phyloP scores from a whole-genome alignment of 2,797 vertebrate species.

The Sciurus vulgaris region DNA sequence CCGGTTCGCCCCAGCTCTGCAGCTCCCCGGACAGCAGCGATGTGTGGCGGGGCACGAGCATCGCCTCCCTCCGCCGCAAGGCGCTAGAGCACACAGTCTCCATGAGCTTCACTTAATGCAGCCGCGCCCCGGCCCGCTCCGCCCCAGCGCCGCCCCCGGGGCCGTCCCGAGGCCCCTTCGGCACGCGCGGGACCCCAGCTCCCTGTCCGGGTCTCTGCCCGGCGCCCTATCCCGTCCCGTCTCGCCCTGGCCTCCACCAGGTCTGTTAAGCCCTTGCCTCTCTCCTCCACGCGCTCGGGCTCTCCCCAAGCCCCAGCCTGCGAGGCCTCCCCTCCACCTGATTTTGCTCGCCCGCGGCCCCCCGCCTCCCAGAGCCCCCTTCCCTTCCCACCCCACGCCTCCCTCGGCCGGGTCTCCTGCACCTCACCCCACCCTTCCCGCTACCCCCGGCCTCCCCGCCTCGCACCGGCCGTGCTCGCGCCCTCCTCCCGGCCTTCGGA shows the following conservation, averaged over 20 bases:
- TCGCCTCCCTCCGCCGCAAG: slow-evolving; percentile 97
- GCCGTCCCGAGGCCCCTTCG: slow-evolving; percentile 65
- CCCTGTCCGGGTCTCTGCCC: neutral
- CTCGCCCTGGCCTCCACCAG: neutral
- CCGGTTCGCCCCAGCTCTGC: slow-evolving; percentile 98
- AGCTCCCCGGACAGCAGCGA: slow-evolving; percentile 99
- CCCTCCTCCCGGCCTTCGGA: slow-evolving; percentile 19
- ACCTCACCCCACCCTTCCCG: neutral
- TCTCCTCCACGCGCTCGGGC: neutral
- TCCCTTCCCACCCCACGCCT: neutral
- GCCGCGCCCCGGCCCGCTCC: slow-evolving; percentile 49
- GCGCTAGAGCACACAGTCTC: slow-evolving; percentile 99
- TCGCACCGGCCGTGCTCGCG: neutral
- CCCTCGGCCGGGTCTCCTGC: neutral
- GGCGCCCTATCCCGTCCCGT: neutral
- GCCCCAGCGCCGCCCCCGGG: slow-evolving; percentile 69
- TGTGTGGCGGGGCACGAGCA: slow-evolving; percentile 99
- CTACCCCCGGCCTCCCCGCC: neutral
- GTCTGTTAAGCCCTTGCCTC: neutral
- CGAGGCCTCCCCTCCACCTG: slow-evolving; percentile 55
- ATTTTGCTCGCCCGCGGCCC: neutral
- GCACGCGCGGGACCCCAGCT: slow-evolving; percentile 16
- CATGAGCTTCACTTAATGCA: slow-evolving; percentile 98
- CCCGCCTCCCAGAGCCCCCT: neutral
- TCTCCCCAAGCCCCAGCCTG: neutral